phyloP scores from a whole-genome alignment of 2,888 invertebrate genomes.

The Zeuzera pyrina region DNA sequence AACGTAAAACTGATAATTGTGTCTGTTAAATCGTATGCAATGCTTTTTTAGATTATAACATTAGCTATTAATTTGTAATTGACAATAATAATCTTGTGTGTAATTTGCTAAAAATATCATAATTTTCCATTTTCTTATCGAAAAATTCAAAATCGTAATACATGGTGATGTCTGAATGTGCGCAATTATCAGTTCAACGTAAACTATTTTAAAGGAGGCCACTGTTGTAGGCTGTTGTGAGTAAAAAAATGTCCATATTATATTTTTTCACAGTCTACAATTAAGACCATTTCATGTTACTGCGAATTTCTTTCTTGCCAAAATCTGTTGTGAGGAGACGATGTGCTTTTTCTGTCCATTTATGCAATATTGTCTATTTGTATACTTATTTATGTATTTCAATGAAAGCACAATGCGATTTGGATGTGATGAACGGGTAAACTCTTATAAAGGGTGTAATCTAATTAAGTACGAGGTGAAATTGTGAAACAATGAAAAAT shows the following conservation, averaged over 20 bases:
- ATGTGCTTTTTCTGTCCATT: constrained; percentile 18
- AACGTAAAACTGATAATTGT: too few relatives aligned
- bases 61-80: too few relatives aligned
- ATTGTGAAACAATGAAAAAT: constrained; percentile 11
- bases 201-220: background rate
- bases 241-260: too few relatives aligned
- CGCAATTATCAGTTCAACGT: background rate
- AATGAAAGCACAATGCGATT: constrained; percentile 29
- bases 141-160: too few relatives aligned
- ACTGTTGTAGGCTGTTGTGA: too few relatives aligned
- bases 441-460: constrained; percentile 42
- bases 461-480: constrained; percentile 25
- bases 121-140: too few relatives aligned
- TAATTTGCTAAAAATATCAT: too few relatives aligned
- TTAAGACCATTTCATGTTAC: background rate
- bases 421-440: constrained; percentile 44
- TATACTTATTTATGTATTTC: constrained; percentile 4
- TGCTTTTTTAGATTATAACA: too few relatives aligned
- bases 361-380: constrained; percentile 10
- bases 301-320: constrained; percentile 16
- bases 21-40: too few relatives aligned
- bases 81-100: too few relatives aligned
- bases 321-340: constrained; percentile 10
- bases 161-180: too few relatives aligned
- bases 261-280: background rate